These are phyloP conservation scores for Alloplasta piceator DNA, from an alignment of 2,888 invertebrate genomes.

Conservation along the genomic window DNA sequence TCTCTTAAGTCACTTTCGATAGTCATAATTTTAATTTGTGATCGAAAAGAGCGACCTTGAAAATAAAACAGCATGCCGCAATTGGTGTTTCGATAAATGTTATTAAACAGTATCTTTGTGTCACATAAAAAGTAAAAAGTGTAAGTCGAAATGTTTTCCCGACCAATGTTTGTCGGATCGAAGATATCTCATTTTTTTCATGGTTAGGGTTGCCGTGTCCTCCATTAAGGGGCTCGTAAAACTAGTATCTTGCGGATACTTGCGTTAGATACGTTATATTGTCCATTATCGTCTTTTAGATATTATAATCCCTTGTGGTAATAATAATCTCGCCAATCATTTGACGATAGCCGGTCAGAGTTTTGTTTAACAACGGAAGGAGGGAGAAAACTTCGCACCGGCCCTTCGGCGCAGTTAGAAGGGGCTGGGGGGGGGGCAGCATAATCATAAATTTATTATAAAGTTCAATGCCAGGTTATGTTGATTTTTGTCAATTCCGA, in stretches of 20 bases:
- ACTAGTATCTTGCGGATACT: slow-evolving; percentile 68
- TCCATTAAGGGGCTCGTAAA: slow-evolving; percentile 73
- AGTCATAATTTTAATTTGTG: slow-evolving; percentile 16
- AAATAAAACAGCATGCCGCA: not conserved
- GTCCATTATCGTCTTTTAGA: not conserved
- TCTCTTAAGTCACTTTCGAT: slow-evolving; percentile 11
- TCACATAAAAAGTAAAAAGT: slow-evolving; percentile 1
- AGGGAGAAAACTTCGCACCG: not conserved
- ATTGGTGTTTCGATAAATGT: slow-evolving; percentile 18
- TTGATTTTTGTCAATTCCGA: not conserved
- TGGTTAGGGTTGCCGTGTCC: slow-evolving; percentile 76
- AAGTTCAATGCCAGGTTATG: not conserved
- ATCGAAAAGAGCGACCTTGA: slow-evolving; percentile 12
- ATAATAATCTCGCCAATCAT: not conserved
- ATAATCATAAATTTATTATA: not conserved
- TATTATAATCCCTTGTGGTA: not conserved
- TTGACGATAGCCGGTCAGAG: not conserved
- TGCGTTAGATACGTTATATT: slow-evolving; percentile 47
- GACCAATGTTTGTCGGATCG: slow-evolving; percentile 2
- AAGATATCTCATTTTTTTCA: slow-evolving; percentile 15
- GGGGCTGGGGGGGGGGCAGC: not conserved
- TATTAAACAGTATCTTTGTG: not conserved
- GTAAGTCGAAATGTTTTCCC: slow-evolving; percentile 12
- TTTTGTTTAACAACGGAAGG: not conserved
- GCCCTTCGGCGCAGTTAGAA: not conserved